Conservation (phyloP, 1,140 invertebrate species). For the Dendrolimus punctatus region DNA sequence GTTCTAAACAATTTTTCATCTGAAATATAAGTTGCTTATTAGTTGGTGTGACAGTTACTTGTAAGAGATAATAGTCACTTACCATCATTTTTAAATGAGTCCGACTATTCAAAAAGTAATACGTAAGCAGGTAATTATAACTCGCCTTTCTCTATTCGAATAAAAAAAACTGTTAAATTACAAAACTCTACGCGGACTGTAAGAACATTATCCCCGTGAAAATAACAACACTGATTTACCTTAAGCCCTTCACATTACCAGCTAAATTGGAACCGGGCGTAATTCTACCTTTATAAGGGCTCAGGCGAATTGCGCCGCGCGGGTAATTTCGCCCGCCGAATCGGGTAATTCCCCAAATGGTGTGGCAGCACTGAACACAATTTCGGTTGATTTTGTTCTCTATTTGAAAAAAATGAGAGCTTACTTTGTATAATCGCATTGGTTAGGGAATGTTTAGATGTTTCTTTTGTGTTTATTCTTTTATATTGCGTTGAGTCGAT, state of each 20-base stretch:
- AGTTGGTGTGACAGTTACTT: no score
- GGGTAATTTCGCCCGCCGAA: not conserved
- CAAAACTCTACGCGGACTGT: constrained; percentile 9
- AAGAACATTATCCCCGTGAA: constrained; percentile 19
- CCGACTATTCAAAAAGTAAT: no score
- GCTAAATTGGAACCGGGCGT: constrained; percentile 39
- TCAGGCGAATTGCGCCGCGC: constrained; percentile 4
- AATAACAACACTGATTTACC: constrained; percentile 39
- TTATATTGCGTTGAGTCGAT: no score
- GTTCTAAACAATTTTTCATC: no score
- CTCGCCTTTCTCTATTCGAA: not conserved
- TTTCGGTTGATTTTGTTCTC: not conserved
- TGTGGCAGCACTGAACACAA: not conserved
- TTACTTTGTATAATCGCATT: no score
- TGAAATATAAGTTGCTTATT: no score
- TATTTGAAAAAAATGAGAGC: not conserved
- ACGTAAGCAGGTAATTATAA: no score
- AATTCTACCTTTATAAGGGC: constrained; percentile 20
- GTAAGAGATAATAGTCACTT: no score
- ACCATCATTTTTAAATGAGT: no score
- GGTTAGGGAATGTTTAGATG: no score
- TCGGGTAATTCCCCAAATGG: not conserved
- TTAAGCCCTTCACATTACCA: constrained; percentile 38
- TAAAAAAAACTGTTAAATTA: constrained; percentile 2
- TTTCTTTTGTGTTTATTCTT: no score